Evolutionary conservation across 1,140 invertebrate genomes (phyloP), one percentile per base, ranked within the genome.

Genomic region (Vanessa atalanta): DNA sequence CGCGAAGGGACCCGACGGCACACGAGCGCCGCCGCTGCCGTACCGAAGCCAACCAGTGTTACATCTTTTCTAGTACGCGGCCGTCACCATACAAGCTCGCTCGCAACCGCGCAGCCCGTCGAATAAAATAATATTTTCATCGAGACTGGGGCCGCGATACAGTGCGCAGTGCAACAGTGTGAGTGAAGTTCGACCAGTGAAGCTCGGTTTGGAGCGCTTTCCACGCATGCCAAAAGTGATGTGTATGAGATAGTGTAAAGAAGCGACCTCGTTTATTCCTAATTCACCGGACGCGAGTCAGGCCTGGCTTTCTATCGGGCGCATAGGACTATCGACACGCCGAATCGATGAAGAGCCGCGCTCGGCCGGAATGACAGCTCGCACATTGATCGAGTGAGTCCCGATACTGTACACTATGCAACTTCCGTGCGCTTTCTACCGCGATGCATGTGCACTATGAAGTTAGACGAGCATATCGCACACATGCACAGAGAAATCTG

Each of bases 341-440:
- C 76, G 81, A 89, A 90, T 92, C 89, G 89, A 92, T 91, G 88
- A 83, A 79, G 79, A 76, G 77, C 80, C 83, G 83, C 82, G 82
- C 76, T 86, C 80, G 80, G 78, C 73, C 72, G 82, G 77, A 83
- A 85, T 89, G 88, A 88, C 85, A 86, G 84, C 84, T 88, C 83
- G 82, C 84, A 85, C 88, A 90, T 91, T 88, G 89, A 92, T 90
- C 88, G 88, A 87, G 88, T 92, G 84, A 92, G 90, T 91, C 73
- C 78, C 82, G 75, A 78, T 64, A 68, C 16, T 15, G 23, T 55
- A 26, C 65, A 70, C 70, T 70, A 72, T 68, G 31, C 31, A 65
- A 72, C 73, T 76, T 75, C 64, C 70, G 78, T 74, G 50, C 73
- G 74, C 80, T 85, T 83, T 82, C 78, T 80, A 82, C 57, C 57